Percentiles rank a stretch among this genome's conserved stretches.
Evolutionary conservation across 1,140 invertebrate species (phyloP).

Genomic region (Ceratitis capitata): DNA sequence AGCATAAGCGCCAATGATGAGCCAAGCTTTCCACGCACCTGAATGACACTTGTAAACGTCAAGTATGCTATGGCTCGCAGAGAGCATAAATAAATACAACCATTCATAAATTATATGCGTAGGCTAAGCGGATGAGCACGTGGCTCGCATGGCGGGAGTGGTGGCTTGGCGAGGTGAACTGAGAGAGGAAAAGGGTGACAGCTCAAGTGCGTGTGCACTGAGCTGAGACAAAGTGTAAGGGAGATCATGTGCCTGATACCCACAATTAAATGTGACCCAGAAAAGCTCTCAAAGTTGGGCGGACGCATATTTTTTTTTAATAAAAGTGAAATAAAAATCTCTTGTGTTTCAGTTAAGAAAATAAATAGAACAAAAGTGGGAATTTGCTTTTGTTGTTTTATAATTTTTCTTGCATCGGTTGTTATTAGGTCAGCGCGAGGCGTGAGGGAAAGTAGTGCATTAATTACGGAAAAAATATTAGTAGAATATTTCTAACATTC

Average conservation of each 20-base stretch:
- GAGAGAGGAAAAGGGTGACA: no score
- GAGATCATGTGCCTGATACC: background rate
- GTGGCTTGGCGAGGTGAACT: background rate
- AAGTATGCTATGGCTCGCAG: background rate
- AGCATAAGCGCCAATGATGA: no score
- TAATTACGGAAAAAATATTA: no score
- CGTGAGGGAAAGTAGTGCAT: no score
- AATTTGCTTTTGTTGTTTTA: background rate
- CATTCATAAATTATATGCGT: background rate
- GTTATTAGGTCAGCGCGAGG: background rate
- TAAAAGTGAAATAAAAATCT: conserved; percentile 6
- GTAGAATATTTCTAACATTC: no score
- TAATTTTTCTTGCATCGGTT: background rate
- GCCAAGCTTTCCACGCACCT: no score
- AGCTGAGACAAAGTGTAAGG: background rate
- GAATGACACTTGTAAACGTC: background rate
- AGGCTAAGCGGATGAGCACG: background rate
- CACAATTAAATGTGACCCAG: conserved; percentile 15
- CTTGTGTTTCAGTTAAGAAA: background rate
- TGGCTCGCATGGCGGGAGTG: background rate
- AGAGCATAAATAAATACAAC: background rate
- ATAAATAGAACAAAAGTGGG: background rate
- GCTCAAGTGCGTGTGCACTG: background rate
- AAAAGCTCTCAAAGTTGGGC: background rate
- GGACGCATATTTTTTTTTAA: background rate